Base-by-base conservation (phyloP, 2,888 invertebrate genomes). In the Agrotis clavis region DNA sequence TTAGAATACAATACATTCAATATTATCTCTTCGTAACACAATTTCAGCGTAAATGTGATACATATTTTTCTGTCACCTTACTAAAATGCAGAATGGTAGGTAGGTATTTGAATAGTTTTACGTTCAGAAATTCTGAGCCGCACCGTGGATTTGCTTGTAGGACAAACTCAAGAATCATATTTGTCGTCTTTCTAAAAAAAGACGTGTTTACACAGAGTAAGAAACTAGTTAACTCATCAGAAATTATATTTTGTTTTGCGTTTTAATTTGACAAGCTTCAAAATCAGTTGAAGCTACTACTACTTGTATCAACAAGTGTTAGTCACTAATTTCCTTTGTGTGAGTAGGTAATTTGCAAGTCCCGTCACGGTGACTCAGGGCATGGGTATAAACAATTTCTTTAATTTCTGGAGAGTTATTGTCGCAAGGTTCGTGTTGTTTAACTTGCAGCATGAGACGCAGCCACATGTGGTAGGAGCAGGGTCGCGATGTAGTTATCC, bases 221-320 rank as follows among this genome's bases (percentile, higher is more conserved):
- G 69, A 69, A 53, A 18, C 25, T 41, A 60, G 48, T 16, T 50
- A 30, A 77, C 41, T 25, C 21, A 77, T 50, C 48, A 14, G 2
- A 77, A 60, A 48, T 74, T 54, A 25, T 57, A 35, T 57, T 75
- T 66, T 18, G 35, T 35, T 66, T 51, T 47, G 47, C n/a, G 21
- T 21, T 51, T 3, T 19, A 45, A 56, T 35, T 2, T 2, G n/a
- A 56, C n/a, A n/a, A 35, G 57, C 35, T 30, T 18, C n/a, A n/a
- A n/a, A n/a, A n/a, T n/a, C n/a, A n/a, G n/a, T n/a, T n/a, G n/a
- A n/a, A n/a, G n/a, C n/a, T n/a, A n/a, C n/a, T n/a, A n/a, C n/a
- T n/a, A n/a, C n/a, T n/a, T n/a, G n/a, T n/a, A n/a, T n/a, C n/a
- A n/a, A n/a, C n/a, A n/a, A 9, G 30, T 11, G 56, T 11, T 56